Evolutionary conservation across 1,140 invertebrate genomes (phyloP), one percentile per base, ranked within the genome.

Genomic region (Microplitis demolitor): DNA sequence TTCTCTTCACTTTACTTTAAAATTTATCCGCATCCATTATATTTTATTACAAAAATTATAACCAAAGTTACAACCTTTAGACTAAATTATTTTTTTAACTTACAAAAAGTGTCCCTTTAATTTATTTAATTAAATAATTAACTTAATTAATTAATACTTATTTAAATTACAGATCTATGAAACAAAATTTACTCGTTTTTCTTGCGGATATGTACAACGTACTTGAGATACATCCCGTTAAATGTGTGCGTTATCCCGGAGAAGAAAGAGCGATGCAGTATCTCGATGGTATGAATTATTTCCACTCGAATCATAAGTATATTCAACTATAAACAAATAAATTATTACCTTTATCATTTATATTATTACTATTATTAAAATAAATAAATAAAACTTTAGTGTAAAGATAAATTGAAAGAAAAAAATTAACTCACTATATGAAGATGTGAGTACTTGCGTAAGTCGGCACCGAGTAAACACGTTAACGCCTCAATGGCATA

Each of bases 181-280:
- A 93, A 81, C 93, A 95, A 81, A 99, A 99, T 89, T 88, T 99
- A 78, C 90, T 98, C 76, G 95, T 95, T 56, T 95, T 99, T 88
- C 88, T 99, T 75, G 96, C 97, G 69, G 97, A 99, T 85, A 90
- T 99, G 74, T 99, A 99, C 85, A 97, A 97, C 83, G 91, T 97
- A 73, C 90, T 99, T 82, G 98, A 99, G 89, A 95, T 98, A 71
- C 94, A 96, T 88, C 95, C 95, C 4, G 94, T 93, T 8, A 94
- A 95, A 82, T 95, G 94, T 84, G 95, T 97, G 56, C 91, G 92
- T 78, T 92, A 94, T 81, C 93, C 94, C 2, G 93, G 92, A 39
- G 90, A 87, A 24, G 84, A 87, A 31, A 84, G 80, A 61, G 84
- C 82, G 31, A 83, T 82, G 74, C 85, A 84, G 72, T 87, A 84